phyloP scores from a whole-genome alignment of 2,113 vertebrate genomes.

The Microtus montanus region DNA sequence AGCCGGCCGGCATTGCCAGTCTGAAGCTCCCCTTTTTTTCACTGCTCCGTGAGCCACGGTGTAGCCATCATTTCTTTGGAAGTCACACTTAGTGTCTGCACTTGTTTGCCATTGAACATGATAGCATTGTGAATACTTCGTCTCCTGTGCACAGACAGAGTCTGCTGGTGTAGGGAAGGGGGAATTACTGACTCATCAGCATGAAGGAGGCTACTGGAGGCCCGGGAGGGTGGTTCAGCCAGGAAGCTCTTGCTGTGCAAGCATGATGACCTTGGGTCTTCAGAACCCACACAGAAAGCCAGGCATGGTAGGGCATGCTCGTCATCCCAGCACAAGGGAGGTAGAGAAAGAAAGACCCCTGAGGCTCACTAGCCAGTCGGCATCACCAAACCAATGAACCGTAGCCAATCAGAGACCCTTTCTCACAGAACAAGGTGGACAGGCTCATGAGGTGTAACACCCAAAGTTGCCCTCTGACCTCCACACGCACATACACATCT shows the following conservation, averaged over 20 bases:
- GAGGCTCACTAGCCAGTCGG: background rate
- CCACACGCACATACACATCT: background rate
- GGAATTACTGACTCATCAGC: background rate
- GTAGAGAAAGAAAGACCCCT: background rate
- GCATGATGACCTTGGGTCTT: background rate
- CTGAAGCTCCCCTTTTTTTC: background rate
- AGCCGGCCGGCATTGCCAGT: background rate
- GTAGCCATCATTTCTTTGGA: background rate
- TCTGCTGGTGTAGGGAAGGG: background rate
- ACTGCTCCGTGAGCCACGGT: background rate
- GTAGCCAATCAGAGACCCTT: background rate
- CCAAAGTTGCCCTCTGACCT: background rate
- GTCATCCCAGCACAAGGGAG: background rate
- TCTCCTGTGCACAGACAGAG: background rate
- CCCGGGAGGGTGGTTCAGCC: background rate
- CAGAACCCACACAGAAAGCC: background rate
- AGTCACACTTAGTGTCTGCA: background rate
- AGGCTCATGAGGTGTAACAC: background rate
- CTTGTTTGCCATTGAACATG: background rate
- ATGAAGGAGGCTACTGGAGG: background rate
- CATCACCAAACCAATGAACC: too few relatives aligned
- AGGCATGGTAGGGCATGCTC: background rate
- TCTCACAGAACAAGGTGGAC: background rate
- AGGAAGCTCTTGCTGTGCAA: background rate
- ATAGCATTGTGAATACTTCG: background rate